Evolutionary conservation across 2,888 invertebrate species (phyloP), one percentile per base, ranked within the genome.

Genomic region (Acleris laterana): DNA sequence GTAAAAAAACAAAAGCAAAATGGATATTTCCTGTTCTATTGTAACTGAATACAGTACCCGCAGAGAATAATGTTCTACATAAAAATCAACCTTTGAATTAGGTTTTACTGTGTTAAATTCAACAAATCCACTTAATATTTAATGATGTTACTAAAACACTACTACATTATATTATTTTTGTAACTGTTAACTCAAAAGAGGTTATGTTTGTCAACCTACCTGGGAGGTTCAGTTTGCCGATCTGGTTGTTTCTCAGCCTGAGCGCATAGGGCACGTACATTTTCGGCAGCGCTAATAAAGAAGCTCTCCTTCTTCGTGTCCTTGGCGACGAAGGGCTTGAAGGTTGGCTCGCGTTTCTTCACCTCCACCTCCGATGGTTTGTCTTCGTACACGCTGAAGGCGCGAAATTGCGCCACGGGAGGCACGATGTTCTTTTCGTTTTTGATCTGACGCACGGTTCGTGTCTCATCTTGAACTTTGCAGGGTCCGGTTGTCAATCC

Each of bases 361-460:
- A 87, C 84, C 68, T 92, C 91, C 1, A 74, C 80, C 72, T 93
- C 94, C 51, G 88, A 85, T 25, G 88, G 84, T 60, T 90, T 89
- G 73, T 96, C 96, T 79, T 96, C 96, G 77, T 95, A 96, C 1
- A 96, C 95, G 75, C 95, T 96, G 82, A 96, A 96, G 50, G 95
- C 94, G 88, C 96, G 96, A 87, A 95, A 95, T 79, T 96, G 95
- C 68, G 95, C 95, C 77, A 95, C 95, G 61, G 95, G 95, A 70
- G 88, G 93, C 67, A 90, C 87, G 60, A 93, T 91, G 72, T 90
- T 93, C 80, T 93, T 93, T 71, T 93, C 92, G 74, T 92, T 92
- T 75, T 91, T 93, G 49, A 91, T 90, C 71, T 85, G 90, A 63
- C 90, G 88, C 71, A 92, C 81, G 42, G 89, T 86, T 73, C 90